These are phyloP conservation scores for Atlantisia rogersi DNA, from an alignment of 2,113 vertebrate genomes.

Conservation along the genomic window DNA sequence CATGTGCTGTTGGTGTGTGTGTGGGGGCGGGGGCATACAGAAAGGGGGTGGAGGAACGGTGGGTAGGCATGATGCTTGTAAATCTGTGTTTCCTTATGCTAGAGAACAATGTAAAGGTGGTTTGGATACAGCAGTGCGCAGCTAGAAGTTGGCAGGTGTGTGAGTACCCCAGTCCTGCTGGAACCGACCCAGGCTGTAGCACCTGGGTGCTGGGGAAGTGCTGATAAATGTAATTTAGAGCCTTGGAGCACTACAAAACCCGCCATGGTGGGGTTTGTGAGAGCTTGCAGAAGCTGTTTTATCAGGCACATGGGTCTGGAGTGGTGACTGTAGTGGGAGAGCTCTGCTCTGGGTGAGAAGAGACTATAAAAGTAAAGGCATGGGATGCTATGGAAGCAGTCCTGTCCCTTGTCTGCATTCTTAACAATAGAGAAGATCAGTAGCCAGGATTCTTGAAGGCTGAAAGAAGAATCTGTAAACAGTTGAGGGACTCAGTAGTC, in stretches of 20 bases:
- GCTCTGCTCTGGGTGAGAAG: neutral
- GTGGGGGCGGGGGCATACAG: neutral
- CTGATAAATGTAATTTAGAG: neutral
- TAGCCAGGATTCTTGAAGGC: neutral
- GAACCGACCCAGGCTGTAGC: neutral
- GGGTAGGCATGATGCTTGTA: neutral
- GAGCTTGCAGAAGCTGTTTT: constrained; percentile 15
- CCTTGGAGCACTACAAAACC: neutral
- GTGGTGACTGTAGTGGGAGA: neutral
- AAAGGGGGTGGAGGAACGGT: neutral
- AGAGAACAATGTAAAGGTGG: neutral
- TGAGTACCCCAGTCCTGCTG: neutral
- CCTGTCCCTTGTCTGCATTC: neutral
- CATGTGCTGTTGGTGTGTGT: neutral
- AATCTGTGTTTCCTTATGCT: neutral
- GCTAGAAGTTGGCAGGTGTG: fast-evolving
- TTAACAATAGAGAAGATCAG: neutral
- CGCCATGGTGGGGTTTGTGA: neutral
- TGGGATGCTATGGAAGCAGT: neutral
- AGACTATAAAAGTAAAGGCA: neutral
- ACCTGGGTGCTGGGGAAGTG: neutral
- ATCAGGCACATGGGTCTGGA: neutral
- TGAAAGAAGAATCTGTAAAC: neutral
- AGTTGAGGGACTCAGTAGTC: neutral
- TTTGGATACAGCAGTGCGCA: neutral